Evolutionary conservation across 2,888 invertebrate genomes (phyloP).

Genomic region (Torymus aiolomorphi): DNA sequence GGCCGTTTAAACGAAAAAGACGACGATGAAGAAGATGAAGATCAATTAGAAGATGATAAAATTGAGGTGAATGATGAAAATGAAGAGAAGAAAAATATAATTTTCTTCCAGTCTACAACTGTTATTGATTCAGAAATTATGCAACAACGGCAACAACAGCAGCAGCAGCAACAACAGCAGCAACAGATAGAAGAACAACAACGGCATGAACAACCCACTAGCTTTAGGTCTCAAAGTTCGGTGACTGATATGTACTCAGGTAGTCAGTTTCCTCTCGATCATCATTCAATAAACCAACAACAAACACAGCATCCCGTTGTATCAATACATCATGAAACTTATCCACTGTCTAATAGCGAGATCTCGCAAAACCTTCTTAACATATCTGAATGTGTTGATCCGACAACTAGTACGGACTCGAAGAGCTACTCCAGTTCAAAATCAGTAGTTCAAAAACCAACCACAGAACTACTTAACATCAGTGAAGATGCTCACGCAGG

Average conservation of each 20-base stretch:
- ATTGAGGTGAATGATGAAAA: too few relatives aligned
- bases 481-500: constrained; percentile 74
- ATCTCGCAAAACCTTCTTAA: constrained; percentile 55
- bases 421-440: constrained; percentile 69
- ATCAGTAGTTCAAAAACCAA: constrained; percentile 68
- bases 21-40: constrained; percentile 50
- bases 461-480: constrained; percentile 72
- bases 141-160: constrained; percentile 23
- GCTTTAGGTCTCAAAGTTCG: constrained; percentile 58
- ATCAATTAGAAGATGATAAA: constrained; percentile 55
- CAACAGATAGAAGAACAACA: background rate
- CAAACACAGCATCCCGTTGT: constrained; percentile 23
- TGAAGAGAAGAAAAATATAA: too few relatives aligned
- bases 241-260: constrained; percentile 68
- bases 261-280: constrained; percentile 63
- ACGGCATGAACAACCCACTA: constrained; percentile 34
- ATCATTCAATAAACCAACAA: constrained; percentile 60
- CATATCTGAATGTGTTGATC: constrained; percentile 61
- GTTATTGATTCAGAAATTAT: background rate
- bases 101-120: too few relatives aligned
- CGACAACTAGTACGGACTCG: constrained; percentile 69
- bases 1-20: constrained; percentile 58
- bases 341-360: constrained; percentile 57
- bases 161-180: constrained; percentile 20
- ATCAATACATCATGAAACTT: constrained; percentile 52